Base-by-base conservation (phyloP, 2,797 vertebrate genomes). In the Poecilia velifera region DNA sequence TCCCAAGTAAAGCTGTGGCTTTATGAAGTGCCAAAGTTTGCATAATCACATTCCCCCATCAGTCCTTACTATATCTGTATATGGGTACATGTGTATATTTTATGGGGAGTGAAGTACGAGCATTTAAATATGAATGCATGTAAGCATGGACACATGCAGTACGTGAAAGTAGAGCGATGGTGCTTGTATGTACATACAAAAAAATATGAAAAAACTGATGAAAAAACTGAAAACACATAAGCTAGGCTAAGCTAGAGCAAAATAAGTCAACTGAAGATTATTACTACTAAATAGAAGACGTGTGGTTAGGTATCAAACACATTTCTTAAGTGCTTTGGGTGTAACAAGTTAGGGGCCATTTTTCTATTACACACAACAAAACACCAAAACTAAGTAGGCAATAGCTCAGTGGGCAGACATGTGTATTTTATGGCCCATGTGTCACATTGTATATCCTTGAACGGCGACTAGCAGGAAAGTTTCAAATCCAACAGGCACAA, bases 11-110 rank as follows among this genome's bases (percentile, higher is more conserved):
- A 9, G 6, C 55, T 43, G 14, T 45, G 73, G 59, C 73, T 59
- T 75, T 59, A 66, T 64, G 20, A 76, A 36, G 34, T 28, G 64
- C 36, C 62, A 68, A 68, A 41, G 53, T 45, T 75, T 75, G 39
- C 36, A 31, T 59, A 57, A 75, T 75, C 16, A 10, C 18, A 41
- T 25, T 20, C 8, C 8, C 18, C 22, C 12, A 68, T 4, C 20
- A 41, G 64, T 25, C 8, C 10, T 68, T 25, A 39, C 7, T 5
- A 22, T 41, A 12, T 41, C 64, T 25, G 34, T 68, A 4, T 57
- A n/a, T 25, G 51, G 7, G 3, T 36, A 9, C 6, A 36, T 66
- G 16, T 9, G 25, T 66, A 4, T 3, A 39, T 20, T 39, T 8
- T 39, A 28, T 41, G 22, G 34, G 34, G 18, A 66, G 36, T 64